These are phyloP conservation scores for Heliconius charithonia DNA, from an alignment of 2,888 invertebrate genomes.

Conservation along the genomic window DNA sequence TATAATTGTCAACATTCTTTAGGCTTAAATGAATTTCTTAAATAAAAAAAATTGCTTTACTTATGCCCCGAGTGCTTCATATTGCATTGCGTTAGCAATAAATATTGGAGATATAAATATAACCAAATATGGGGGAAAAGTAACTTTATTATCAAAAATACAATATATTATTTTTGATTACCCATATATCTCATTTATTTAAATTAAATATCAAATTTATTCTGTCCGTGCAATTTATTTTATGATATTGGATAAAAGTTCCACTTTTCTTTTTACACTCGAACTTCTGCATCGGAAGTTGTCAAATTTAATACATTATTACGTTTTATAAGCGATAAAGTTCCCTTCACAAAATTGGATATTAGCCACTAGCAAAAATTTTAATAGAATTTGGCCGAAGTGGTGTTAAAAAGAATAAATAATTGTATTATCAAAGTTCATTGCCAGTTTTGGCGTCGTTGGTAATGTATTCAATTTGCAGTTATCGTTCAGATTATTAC, in stretches of 20 bases:
- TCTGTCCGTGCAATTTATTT: constrained; percentile 7
- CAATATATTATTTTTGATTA: neutral
- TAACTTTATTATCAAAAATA: neutral
- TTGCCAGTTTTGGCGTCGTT: constrained; percentile 30
- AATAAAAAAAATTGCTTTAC: too few relatives aligned
- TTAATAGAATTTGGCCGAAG: constrained; percentile 29
- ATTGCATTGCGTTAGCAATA: too few relatives aligned
- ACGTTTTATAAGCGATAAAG: constrained; percentile 9
- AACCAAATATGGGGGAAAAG: neutral
- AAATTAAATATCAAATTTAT: neutral
- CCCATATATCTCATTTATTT: neutral
- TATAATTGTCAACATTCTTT: too few relatives aligned
- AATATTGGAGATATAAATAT: too few relatives aligned
- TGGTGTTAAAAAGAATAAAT: constrained; percentile 17
- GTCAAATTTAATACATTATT: constrained; percentile 21
- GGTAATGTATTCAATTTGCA: constrained; percentile 38
- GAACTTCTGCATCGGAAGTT: constrained; percentile 24
- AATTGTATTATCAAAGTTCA: constrained; percentile 25
- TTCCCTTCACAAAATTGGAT: constrained; percentile 1
- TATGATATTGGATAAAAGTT: constrained; percentile 1
- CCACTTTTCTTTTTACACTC: constrained; percentile 16
- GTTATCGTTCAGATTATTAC: constrained; percentile 38
- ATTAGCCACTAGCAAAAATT: constrained; percentile 28
- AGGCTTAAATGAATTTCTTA: too few relatives aligned
- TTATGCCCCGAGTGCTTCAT: too few relatives aligned